Evolutionary conservation across 35 echinoderm and acorn worm genomes (phyloP).

Genomic region (Hemicentrotus pulcherrimus): DNA sequence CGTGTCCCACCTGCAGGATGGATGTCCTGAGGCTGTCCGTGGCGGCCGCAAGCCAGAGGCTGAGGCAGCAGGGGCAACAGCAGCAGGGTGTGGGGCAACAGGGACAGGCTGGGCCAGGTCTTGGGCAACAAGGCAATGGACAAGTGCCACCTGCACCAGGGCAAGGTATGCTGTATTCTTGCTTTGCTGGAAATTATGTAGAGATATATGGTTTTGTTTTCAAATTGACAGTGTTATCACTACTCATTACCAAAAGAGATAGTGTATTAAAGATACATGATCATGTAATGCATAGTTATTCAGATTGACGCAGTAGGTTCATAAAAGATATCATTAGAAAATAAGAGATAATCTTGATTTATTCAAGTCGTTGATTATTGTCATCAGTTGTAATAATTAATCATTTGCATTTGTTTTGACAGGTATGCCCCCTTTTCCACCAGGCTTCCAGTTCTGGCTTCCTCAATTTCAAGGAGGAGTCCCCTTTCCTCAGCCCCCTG

Average conservation of each 20-base stretch:
- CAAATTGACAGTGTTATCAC: too few species aligned
- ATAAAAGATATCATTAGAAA: too few species aligned
- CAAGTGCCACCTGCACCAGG: constrained; percentile 21
- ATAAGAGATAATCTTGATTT: too few species aligned
- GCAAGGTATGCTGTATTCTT: not conserved
- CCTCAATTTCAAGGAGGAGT: constrained; percentile 28
- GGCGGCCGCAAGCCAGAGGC: constrained; percentile 43
- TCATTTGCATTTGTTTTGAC: not conserved
- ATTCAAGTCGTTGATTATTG: too few species aligned
- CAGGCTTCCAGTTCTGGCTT: constrained; percentile 35
- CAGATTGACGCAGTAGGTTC: too few species aligned
- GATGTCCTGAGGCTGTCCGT: constrained; percentile 81
- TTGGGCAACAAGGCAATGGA: not conserved
- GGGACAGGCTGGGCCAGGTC: constrained; percentile 45
- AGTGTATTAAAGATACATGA: too few species aligned
- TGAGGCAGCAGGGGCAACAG: constrained; percentile 55
- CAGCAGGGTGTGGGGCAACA: constrained; percentile 53
- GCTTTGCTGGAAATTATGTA: not conserved
- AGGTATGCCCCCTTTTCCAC: constrained; percentile 69
- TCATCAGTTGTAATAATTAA: too few species aligned
- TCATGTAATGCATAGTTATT: too few species aligned
- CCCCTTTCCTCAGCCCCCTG: constrained; percentile 34
- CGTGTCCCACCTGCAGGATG: constrained; percentile 95
- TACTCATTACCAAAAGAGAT: too few species aligned
- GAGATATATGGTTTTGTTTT: too few species aligned